Conservation (phyloP, 2,797 vertebrate species). For the Hybognathus amarus region DNA sequence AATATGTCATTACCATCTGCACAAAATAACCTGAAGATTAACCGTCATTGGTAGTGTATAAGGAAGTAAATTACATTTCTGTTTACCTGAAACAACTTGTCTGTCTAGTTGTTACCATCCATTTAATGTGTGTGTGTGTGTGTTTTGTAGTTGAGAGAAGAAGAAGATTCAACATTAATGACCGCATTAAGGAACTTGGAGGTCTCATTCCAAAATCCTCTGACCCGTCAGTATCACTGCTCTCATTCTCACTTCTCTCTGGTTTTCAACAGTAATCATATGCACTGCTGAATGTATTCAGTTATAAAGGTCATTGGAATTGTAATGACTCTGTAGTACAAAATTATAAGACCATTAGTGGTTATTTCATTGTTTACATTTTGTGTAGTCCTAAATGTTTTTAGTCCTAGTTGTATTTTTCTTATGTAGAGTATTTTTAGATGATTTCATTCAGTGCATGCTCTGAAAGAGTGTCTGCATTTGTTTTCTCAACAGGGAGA, state of each 20-base stretch:
- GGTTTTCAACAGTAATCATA: conserved; percentile 7
- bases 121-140: not conserved
- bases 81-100: conserved; percentile 19
- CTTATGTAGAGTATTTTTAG: no score
- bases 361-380: not conserved
- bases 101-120: not conserved
- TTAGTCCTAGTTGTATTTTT: not conserved
- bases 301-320: not conserved
- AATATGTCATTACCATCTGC: not conserved
- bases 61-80: conserved; percentile 22
- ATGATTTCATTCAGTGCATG: conserved; percentile 17
- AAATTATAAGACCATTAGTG: not conserved
- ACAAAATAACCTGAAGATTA: not conserved
- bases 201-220: conserved; percentile 85
- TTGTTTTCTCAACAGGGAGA: conserved; percentile 77
- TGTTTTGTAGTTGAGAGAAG: conserved; percentile 82
- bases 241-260: conserved; percentile 22
- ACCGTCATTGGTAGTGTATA: not conserved
- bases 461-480: conserved; percentile 50
- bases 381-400: not conserved
- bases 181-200: conserved; percentile 90
- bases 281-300: not conserved
- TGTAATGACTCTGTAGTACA: not conserved
- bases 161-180: conserved; percentile 90
- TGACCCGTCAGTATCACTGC: conserved; percentile 83